Base-by-base conservation (phyloP, 37 sponge, comb jelly and placozoan genomes). In the Axinella damicornis region DNA sequence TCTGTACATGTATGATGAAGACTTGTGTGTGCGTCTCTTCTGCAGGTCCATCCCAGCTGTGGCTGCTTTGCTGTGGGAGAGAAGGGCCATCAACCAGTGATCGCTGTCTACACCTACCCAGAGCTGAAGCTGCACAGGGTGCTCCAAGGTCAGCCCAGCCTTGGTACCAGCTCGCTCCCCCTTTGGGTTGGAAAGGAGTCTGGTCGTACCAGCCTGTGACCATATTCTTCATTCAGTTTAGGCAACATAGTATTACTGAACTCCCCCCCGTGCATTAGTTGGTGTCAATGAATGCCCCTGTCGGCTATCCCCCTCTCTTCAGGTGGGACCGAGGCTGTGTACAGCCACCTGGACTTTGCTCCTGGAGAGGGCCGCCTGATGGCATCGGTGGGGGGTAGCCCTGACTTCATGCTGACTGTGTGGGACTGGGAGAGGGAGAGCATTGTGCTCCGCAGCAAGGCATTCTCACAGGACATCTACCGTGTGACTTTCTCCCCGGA, bases 351-450 rank as follows among this genome's bases (percentile, higher is more conserved):
- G 83, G 85, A 83, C 81, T 92, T 92, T 83, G 66, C 59, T 61
- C 84, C 88, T 32, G 82, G 86, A 17, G 89, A 89, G 33, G 99
- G 99, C 34, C 74, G 70, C 41, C 84, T 95, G 32, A 80, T 99
- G 68, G 99, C 99, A 18, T 96, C 95, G 18, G 86, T 99, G 4
- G 99, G 99, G 12, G 92, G 89, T 20, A 69, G 55, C 73, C 99
- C 99, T 22, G 99, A 99, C 79, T 99, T 85, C 84, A 99, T 96
- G 97, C 76, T 99, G 72, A 99, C 99, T 58, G 92, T 99, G 25
- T 99, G 99, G 99, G 99, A 99, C 79, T 99, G 99, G 99, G 82
- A 53, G 69, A 93, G 76, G 78, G 99, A 99, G 89, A 87, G 79
- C 15, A 86, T 95, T 40, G 91, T 99, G 37, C 81, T 99, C 38